phyloP scores from a whole-genome alignment of 2,888 invertebrate species.

The Orchesella flavescens region DNA sequence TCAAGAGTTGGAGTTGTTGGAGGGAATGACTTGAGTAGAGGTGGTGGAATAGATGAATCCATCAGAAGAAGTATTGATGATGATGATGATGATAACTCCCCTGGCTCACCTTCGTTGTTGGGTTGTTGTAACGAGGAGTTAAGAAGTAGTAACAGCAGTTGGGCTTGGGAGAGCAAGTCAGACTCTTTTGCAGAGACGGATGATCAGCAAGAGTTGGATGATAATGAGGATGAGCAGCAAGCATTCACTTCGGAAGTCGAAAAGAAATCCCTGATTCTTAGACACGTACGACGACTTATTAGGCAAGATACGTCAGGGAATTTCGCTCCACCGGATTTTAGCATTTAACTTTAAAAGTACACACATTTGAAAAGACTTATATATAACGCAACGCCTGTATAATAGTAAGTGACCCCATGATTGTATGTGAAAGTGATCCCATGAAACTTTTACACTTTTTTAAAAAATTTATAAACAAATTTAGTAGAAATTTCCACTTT shows the following conservation, averaged over 20 bases:
- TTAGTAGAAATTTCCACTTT: too few relatives aligned
- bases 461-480: too few relatives aligned
- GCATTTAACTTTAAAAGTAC: conserved; percentile 47
- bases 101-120: too few relatives aligned
- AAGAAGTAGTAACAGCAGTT: not conserved
- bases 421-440: too few relatives aligned
- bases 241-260: conserved; percentile 70
- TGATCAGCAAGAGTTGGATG: not conserved
- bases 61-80: not conserved
- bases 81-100: conserved; percentile 18
- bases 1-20: not conserved
- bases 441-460: too few relatives aligned
- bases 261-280: conserved; percentile 64
- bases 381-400: too few relatives aligned
- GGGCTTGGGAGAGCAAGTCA: conserved; percentile 44
- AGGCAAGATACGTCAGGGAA: conserved; percentile 68
- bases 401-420: too few relatives aligned
- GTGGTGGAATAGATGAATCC: not conserved
- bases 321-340: conserved; percentile 71
- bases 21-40: not conserved
- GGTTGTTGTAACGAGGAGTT: not conserved
- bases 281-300: conserved; percentile 67
- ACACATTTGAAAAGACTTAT: too few relatives aligned
- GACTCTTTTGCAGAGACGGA: conserved; percentile 14
- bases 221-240: conserved; percentile 36